Evolutionary conservation across 2,888 invertebrate species (phyloP), one percentile per base, ranked within the genome.

Genomic region (Orthosia incerta): DNA sequence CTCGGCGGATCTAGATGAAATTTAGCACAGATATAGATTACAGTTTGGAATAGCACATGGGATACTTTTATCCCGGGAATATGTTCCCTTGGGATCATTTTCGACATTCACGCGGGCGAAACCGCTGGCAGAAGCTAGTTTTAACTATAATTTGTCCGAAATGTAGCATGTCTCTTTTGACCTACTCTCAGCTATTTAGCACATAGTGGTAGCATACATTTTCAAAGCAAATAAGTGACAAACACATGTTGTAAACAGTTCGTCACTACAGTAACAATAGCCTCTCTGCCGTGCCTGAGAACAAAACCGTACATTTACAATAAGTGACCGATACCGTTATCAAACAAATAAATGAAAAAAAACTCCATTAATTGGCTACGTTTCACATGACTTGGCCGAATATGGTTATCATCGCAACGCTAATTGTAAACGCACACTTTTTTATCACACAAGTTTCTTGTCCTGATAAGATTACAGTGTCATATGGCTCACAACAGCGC

Each of bases 391-490:
- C 92, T 91, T 89, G 86, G 87, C 85, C 90, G 89, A 90, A 89
- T 88, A 85, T 75, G 91, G 87, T 93, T 95, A 95, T 94, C 93
- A 91, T 85, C 82, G 85, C 84, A 88, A 85, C 90, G 94, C 90
- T 95, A 95, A 95, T 95, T 95, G 94, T 92, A 91, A 88, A 89
- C 90, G 93, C 88, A 91, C 90, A 91, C 91, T 91, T 91, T 90
- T 93, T 95, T 95, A 95, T 95, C 95, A 91, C 89, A 87, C 91
- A 86, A 89, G 91, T 93, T 94, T 92, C 93, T 78, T 90, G 84
- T 76, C 75, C 86, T 87, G 95, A 95, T 95, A 95, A 95, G 95
- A 95, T 95, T 93, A 94, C 81, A 90, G 80, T 89, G 94, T 95
- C 95, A 95, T 95, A 95, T 93, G 95, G 93, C 88, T 89, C 88